Evolutionary conservation across 1,140 invertebrate genomes (phyloP).

Genomic region (Muscidifurax raptorellus): DNA sequence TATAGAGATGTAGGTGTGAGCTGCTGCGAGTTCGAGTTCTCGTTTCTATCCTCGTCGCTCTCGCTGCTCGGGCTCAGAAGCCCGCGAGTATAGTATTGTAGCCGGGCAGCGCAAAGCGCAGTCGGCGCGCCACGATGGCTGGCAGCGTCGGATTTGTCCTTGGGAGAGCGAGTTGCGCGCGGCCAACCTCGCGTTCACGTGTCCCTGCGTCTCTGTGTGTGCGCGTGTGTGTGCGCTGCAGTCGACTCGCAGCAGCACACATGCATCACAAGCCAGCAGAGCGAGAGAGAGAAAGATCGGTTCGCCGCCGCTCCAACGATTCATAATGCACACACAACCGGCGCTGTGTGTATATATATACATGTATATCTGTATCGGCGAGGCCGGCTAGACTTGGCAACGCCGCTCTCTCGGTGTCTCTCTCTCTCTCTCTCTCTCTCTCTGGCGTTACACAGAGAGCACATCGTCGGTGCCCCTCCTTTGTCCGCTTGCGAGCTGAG

Average conservation of each 20-base stretch:
- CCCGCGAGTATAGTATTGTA: neutral
- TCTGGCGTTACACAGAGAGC: neutral
- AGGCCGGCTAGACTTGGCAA: slow-evolving; percentile 70
- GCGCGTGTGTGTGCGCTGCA: too few relatives aligned
- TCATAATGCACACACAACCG: neutral
- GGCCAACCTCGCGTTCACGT: slow-evolving; percentile 59
- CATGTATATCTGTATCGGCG: slow-evolving; percentile 73
- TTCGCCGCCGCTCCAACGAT: neutral
- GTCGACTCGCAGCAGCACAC: too few relatives aligned
- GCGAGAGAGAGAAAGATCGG: neutral
- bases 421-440: neutral
- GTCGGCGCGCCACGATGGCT: slow-evolving; percentile 70
- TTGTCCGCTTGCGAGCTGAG: slow-evolving; percentile 80
- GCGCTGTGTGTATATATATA: neutral
- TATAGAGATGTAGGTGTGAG: neutral
- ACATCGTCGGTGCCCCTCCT: slow-evolving; percentile 67
- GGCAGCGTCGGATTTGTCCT: slow-evolving; percentile 73
- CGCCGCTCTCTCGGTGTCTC: slow-evolving; percentile 17
- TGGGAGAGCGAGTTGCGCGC: slow-evolving; percentile 62
- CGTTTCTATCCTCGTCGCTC: neutral
- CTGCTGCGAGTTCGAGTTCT: neutral
- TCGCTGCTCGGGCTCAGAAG: neutral
- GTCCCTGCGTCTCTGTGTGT: too few relatives aligned
- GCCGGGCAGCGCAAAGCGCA: neutral
- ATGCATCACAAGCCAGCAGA: too few relatives aligned